phyloP scores from a whole-genome alignment of 2,888 invertebrate genomes.

The Sturmia bella region DNA sequence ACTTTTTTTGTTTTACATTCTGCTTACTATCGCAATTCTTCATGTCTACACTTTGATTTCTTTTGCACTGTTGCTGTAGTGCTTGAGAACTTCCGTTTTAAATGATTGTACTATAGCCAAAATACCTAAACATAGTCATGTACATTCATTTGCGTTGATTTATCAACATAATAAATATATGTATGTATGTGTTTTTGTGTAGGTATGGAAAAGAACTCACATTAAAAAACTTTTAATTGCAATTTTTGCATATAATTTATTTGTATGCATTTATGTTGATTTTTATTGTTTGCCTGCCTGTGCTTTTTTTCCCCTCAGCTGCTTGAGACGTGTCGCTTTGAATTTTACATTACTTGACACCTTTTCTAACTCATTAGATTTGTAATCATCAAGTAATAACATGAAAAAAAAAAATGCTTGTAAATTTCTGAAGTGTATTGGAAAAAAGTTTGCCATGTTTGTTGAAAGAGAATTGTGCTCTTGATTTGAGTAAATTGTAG shows the following conservation, averaged over 20 bases:
- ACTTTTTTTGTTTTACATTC: not conserved
- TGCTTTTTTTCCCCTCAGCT: not conserved
- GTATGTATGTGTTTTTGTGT: not conserved
- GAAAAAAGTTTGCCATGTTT: too few species aligned
- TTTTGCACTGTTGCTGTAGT: conserved; percentile 58
- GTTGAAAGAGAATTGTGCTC: too few species aligned
- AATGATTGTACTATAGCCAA: conserved; percentile 17
- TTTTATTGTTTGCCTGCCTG: conserved; percentile 37
- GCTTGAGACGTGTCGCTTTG: not conserved
- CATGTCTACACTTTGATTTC: conserved; percentile 18
- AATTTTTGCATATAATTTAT: conserved; percentile 43
- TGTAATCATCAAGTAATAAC: conserved; percentile 29
- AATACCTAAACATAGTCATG: conserved; percentile 18
- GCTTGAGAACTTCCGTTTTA: conserved; percentile 40
- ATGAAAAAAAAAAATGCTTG: too few species aligned
- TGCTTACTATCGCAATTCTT: conserved; percentile 10
- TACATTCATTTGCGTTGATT: conserved; percentile 8
- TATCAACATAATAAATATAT: not conserved
- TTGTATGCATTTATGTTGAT: conserved; percentile 29
- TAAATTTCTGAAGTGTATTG: too few species aligned
- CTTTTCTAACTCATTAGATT: conserved; percentile 61
- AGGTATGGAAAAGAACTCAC: not conserved
- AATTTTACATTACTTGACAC: conserved; percentile 44
- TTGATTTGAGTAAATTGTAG: too few species aligned
- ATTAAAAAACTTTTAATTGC: conserved; percentile 40